These are phyloP conservation scores for Himalopsyche anomala DNA, from an alignment of 2,888 invertebrate species.

Conservation along the genomic window DNA sequence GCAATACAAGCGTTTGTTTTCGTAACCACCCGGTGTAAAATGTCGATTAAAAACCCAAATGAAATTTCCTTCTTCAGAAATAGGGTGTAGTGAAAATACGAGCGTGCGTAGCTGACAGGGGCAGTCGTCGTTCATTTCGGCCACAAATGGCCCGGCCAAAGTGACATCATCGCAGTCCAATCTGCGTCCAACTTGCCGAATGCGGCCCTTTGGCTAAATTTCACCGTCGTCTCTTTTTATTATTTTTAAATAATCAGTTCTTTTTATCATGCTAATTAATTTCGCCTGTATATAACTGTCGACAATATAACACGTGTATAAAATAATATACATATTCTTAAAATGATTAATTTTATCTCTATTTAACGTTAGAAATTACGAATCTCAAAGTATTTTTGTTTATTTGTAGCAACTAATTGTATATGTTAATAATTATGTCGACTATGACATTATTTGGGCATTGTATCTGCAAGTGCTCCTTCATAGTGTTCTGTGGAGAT, in stretches of 20 bases:
- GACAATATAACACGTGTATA: too few species aligned
- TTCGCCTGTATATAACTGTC: not conserved
- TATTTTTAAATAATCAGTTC: not conserved
- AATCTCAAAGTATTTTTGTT: too few species aligned
- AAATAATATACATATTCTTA: too few species aligned
- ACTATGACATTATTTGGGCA: too few species aligned
- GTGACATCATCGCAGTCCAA: slow-evolving; percentile 58
- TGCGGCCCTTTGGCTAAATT: slow-evolving; percentile 51
- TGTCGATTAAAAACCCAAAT: slow-evolving; percentile 44
- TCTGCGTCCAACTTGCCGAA: slow-evolving; percentile 50
- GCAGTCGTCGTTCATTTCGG: slow-evolving; percentile 51
- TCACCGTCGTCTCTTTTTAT: not conserved
- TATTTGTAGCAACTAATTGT: too few species aligned
- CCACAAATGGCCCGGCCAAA: slow-evolving; percentile 60
- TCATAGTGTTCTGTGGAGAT: too few species aligned
- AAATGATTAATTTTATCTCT: too few species aligned
- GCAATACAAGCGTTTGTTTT: not conserved
- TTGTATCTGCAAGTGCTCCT: too few species aligned
- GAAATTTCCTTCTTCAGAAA: slow-evolving; percentile 27
- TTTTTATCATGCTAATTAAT: slow-evolving; percentile 31
- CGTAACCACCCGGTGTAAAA: slow-evolving; percentile 40
- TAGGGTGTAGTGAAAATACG: slow-evolving; percentile 45
- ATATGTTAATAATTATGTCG: too few species aligned
- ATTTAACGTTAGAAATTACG: too few species aligned
- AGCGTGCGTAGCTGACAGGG: slow-evolving; percentile 29